Base-by-base conservation (phyloP, 1,140 invertebrate genomes). In the Sycophila sp. region DNA sequence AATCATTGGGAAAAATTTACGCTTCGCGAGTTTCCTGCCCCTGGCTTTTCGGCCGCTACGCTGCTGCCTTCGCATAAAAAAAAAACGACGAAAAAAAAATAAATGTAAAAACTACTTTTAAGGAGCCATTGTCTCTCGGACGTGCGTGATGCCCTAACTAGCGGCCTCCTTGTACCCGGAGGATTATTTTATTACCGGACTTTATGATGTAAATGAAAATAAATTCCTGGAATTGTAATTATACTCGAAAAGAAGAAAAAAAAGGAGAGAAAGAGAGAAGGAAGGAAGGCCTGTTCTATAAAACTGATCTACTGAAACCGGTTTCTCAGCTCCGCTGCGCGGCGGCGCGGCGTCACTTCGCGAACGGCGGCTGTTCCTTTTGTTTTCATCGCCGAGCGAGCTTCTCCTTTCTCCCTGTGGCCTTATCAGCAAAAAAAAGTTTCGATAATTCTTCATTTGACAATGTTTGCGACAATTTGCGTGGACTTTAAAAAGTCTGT, bases 161-260 rank as follows among this genome's bases (percentile, higher is more conserved):
- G 15, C 13, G 42, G 13, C 4, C 42, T 17, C 42, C 10, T 22
- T n/a, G n/a, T 49, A 7, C 22, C 22, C 13, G n/a, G 60, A 26
- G 58, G 58, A 63, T 63, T 63, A 42, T 65, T 65, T 53, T 65
- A 65, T 65, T 28, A 47, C 62, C 13, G 36, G 5, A 13, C 17
- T 53, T 65, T 65, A 65, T 36, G 62, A 65, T 65, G 62, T 65
- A 65, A 65, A 65, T 65, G 62, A 65, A 53, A 19, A 53, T 49
- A 28, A 53, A 51, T 65, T 65, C 62, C 13, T 53, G 45, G 62
- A 65, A 65, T 38, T 19, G 47, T 36, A 38, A 53, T 65, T 65
- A 38, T 47, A 30, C 13, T 24, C 62, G 34, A 65, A 53, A 65
- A n/a, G n/a, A n/a, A n/a, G n/a, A n/a, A n/a, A n/a, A n/a, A n/a